These are phyloP conservation scores for Ceuthmochares aereus DNA, from an alignment of 2,113 vertebrate species.

Conservation along the genomic window DNA sequence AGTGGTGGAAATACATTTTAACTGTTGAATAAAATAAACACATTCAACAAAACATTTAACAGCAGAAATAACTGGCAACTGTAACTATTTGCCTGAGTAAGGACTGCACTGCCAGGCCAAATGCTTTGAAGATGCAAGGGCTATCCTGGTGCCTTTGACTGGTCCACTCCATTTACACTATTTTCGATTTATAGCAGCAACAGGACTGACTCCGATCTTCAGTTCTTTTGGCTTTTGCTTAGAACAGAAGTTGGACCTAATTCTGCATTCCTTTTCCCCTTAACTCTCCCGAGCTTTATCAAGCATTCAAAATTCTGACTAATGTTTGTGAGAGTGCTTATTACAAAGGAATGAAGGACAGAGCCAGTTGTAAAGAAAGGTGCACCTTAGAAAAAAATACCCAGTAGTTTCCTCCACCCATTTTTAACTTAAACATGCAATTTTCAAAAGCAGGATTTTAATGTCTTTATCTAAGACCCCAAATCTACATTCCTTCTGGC, in stretches of 20 bases:
- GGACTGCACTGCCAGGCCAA: background rate
- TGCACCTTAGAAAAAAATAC: background rate
- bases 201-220: background rate
- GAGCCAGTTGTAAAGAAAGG: background rate
- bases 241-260: conserved; percentile 3
- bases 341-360: background rate
- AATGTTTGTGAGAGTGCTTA: background rate
- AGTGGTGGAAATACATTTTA: conserved; percentile 8
- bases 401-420: background rate
- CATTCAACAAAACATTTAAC: background rate
- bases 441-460: conserved; percentile 26
- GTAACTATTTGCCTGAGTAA: conserved; percentile 28
- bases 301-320: background rate
- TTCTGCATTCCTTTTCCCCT: background rate
- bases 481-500: background rate
- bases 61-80: background rate
- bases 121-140: background rate
- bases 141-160: background rate
- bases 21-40: background rate
- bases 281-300: background rate
- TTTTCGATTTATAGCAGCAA: background rate
- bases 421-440: background rate
- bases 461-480: background rate
- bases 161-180: background rate
- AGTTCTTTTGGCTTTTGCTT: background rate